Evolutionary conservation across 2,888 invertebrate genomes (phyloP).

Genomic region (Drosophila antonietae): DNA sequence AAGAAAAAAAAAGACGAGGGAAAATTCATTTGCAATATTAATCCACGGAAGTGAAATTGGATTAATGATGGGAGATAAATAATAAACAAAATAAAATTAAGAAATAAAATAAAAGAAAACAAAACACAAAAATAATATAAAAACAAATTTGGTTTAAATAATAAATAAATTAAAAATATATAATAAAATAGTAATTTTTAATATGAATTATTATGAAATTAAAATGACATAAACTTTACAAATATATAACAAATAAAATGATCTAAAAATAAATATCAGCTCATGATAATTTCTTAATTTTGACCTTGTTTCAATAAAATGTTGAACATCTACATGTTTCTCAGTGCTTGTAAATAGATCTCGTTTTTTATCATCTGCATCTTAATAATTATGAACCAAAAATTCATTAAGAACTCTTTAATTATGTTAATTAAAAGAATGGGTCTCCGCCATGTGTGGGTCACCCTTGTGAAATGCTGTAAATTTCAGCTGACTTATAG

Average conservation of each 20-base stretch:
- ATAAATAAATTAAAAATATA: background rate
- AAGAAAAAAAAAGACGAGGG: background rate
- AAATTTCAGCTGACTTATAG: slow-evolving; percentile 36
- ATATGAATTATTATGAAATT: background rate
- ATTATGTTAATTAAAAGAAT: slow-evolving; percentile 31
- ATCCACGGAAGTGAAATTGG: background rate
- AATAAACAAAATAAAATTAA: background rate
- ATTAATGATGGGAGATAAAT: background rate
- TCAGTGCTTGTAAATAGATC: background rate
- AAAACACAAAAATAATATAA: background rate
- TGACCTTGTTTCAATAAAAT: background rate
- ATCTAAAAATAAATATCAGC: too few species aligned
- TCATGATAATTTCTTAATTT: background rate
- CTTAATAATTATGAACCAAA: slow-evolving; percentile 23
- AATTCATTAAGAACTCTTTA: slow-evolving; percentile 22
- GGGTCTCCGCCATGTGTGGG: slow-evolving; percentile 8
- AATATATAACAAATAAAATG: too few species aligned
- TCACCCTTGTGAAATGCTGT: slow-evolving; percentile 16
- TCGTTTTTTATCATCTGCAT: slow-evolving; percentile 11
- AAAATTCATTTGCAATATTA: background rate
- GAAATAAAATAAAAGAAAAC: background rate
- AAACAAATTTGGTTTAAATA: background rate
- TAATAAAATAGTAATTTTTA: background rate
- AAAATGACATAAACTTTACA: background rate
- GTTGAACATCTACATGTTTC: background rate